Base-by-base conservation (phyloP, 2,113 vertebrate species). In the Neogobius melanostomus region DNA sequence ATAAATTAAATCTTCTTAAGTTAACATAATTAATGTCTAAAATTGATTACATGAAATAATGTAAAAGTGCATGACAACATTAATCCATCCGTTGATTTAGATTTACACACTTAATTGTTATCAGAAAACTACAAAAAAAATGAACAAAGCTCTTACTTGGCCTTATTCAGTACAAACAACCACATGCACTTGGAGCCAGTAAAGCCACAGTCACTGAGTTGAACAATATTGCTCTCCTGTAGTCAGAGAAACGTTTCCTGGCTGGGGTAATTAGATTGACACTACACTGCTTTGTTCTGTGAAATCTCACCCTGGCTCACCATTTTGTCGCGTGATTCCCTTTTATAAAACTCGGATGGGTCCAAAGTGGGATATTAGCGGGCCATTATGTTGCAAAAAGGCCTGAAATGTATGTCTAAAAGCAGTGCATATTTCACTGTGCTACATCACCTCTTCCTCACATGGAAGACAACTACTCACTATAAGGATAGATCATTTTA, bases 351-450 rank as follows among this genome's bases (percentile, higher is more conserved):
- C 15, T 61, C 42, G 44, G 59, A 45, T 16, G 15, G 59, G 44
- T 36, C 59, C 43, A 8, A 61, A 43, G 44, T n/a, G 42, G 59
- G 36, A 61, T n/a, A 45, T 61, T 61, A 61, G 7, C 9, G 59
- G 42, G 42, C 8, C 59, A 61, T 61, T 44, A 44, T 45, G n/a
- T n/a, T 8, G 11, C 42, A 44, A n/a, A 61, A 45, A 45, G 8
- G 36, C 42, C 15, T 44, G 59, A 10, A 21, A 51, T 51, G 6
- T 11, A 11, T 51, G 10, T 50, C 11, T 50, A 50, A 61, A 56
- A 57, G 61, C 51, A 46, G 49, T 36, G 64, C 69, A 73, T 21
- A 53, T 67, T 45, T 63, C 15, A 53, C 60, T 8, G 61, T 56
- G 44, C 49, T 21, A 11, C 6, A 54, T 9, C 53, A 15, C 64